Conservation (phyloP, 1,140 invertebrate genomes). For the Caenorhabditis remanei region DNA sequence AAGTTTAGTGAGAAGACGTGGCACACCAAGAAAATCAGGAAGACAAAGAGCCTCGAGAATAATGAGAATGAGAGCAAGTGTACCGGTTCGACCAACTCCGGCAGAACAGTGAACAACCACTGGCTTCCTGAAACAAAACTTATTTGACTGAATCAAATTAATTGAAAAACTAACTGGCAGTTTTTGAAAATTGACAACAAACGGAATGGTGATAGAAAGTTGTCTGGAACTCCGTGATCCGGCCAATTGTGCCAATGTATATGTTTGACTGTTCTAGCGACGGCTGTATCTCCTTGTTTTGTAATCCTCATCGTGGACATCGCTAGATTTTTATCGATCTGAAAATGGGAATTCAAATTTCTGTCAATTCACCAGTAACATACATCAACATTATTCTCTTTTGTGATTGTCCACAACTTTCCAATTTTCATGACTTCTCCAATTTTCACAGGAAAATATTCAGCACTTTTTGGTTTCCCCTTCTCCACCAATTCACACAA, state of each 20-base stretch:
- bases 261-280: constrained; percentile 21
- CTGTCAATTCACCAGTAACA: background rate
- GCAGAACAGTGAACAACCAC: constrained; percentile 61
- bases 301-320: background rate
- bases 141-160: background rate
- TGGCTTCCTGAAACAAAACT: constrained; percentile 12
- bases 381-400: constrained; percentile 7
- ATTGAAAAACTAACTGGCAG: background rate
- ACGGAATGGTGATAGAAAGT: constrained; percentile 13
- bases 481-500: constrained; percentile 60
- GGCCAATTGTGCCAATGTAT: constrained; percentile 59
- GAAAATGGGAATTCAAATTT: background rate
- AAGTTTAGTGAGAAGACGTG: constrained; percentile 26
- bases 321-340: constrained; percentile 26
- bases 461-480: constrained; percentile 26
- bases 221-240: constrained; percentile 48
- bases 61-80: constrained; percentile 12
- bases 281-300: background rate
- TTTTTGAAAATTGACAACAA: constrained; percentile 13
- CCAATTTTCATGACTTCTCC: constrained; percentile 36
- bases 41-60: background rate
- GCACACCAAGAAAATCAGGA: constrained; percentile 24
- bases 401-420: constrained; percentile 34
- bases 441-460: constrained; percentile 48
- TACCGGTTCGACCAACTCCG: constrained; percentile 49